Evolutionary conservation across 2,113 vertebrate species (phyloP), one percentile per base, ranked within the genome.

Genomic region (Pterocles orientalis): DNA sequence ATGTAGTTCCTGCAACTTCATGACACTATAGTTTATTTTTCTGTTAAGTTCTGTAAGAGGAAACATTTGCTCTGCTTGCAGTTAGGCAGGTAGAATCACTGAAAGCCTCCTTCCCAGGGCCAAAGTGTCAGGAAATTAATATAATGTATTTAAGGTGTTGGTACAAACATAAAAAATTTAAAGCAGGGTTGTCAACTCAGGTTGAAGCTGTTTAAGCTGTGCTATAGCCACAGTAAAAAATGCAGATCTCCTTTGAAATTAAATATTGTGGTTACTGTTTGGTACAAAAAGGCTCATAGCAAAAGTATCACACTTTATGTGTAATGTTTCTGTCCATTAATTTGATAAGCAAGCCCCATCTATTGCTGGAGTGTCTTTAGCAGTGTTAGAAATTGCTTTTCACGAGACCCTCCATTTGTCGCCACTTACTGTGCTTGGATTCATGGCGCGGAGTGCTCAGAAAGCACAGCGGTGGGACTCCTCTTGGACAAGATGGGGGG

Each of bases 401-500:
- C 18, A 23, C 13, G 51, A 13, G 7, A n/a, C 10, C 10, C 2
- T 25, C 15, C 16, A 16, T 53, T 58, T 34, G 12, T 33, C 21
- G 8, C 18, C 14, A 6, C 4, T 57, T 57, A 25, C 19, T 3
- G 1, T 34, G 4, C 13, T 57, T 56, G 4, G 3, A 23, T 33
- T 65, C 17, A 4, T 0, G 2, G 9, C 5, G 1, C 0, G 0
- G 6, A 7, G 2, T 58, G 9, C 7, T 73, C 60, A 57, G 69
- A 48, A 18, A 31, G 7, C 0, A 0, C 17, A 26, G 47, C 26
- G 62, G 4, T 2, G 14, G 58, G 47, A 54, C 18, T 70, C 2
- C 19, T 18, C 4, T 2, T 5, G 41, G 18, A 10, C 14, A 31
- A 75, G 51, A 11, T 1, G 1, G 12, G 3, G 9, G 5, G 2